A percentile compares a stretch with the other conserved stretches of the same genome.
phyloP scores from a whole-genome alignment of 2,888 invertebrate genomes.

The Embidobia sp. region DNA sequence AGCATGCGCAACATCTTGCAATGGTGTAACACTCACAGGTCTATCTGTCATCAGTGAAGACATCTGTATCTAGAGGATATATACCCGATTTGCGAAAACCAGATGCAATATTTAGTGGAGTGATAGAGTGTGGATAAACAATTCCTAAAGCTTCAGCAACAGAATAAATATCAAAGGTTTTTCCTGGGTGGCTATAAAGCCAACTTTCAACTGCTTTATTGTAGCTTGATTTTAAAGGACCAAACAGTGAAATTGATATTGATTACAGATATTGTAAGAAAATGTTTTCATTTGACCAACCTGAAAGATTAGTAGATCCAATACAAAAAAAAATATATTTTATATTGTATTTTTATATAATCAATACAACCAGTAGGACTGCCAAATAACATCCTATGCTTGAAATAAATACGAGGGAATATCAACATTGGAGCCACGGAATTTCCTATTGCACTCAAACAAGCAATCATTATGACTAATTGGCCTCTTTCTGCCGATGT shows the following conservation, averaged over 20 bases:
- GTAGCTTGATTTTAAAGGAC: conserved; percentile 4
- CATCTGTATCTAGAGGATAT: neutral
- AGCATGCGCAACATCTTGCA: too few relatives aligned
- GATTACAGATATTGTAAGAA: conserved; percentile 69
- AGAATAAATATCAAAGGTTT: conserved; percentile 3
- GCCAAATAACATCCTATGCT: conserved; percentile 1
- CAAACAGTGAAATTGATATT: conserved; percentile 3
- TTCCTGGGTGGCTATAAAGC: neutral
- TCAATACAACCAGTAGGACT: neutral
- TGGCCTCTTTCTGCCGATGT: conserved; percentile 7
- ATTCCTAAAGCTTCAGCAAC: conserved; percentile 5
- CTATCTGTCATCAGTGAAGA: neutral
- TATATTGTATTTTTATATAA: too few relatives aligned
- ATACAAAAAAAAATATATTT: too few relatives aligned
- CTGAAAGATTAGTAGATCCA: neutral
- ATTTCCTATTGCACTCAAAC: conserved; percentile 1
- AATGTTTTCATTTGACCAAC: conserved; percentile 1
- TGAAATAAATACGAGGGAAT: neutral
- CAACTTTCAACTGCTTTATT: neutral
- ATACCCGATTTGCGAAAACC: neutral
- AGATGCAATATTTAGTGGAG: conserved; percentile 14
- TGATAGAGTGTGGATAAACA: neutral
- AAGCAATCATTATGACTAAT: neutral
- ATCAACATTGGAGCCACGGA: conserved; percentile 3
- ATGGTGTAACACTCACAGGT: too few relatives aligned